Percentiles rank a stretch among this genome's conserved stretches.
Evolutionary conservation across 2,888 invertebrate species (phyloP).

Genomic region (Octonoba sinensis): DNA sequence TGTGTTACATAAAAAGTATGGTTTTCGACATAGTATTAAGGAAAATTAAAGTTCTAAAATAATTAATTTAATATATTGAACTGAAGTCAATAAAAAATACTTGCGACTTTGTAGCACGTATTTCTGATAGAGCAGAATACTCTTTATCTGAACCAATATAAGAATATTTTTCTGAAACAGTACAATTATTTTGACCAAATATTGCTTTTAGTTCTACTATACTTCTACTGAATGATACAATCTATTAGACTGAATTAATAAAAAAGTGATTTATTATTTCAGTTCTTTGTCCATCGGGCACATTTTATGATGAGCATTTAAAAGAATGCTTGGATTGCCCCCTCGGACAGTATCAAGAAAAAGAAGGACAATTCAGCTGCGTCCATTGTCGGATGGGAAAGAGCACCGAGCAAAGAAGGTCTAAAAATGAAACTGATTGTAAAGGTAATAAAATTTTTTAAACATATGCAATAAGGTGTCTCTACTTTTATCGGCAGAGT

Average conservation of each 20-base stretch:
- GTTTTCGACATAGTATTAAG: no score
- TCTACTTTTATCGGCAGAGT: constrained; percentile 76
- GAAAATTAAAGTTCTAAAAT: no score
- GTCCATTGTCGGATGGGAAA: constrained; percentile 87
- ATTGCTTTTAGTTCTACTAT: no score
- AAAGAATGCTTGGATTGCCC: constrained; percentile 93
- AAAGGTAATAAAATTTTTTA: constrained; percentile 31
- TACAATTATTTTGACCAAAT: neutral
- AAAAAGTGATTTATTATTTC: constrained; percentile 74
- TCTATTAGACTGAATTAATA: no score
- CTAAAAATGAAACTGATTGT: constrained; percentile 88
- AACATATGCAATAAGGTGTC: constrained; percentile 72
- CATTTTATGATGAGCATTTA: constrained; percentile 69
- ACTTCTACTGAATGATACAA: no score
- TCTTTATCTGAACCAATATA: no score
- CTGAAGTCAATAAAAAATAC: no score
- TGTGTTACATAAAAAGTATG: no score
- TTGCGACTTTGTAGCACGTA: no score
- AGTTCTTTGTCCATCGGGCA: constrained; percentile 75
- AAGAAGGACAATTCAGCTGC: constrained; percentile 83
- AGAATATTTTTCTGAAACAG: neutral
- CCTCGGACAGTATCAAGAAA: constrained; percentile 85
- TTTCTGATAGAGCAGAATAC: no score
- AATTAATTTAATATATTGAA: no score
- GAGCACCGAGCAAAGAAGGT: constrained; percentile 87